Base-by-base conservation (phyloP, 1,140 invertebrate genomes). In the Drosophila ananassae region DNA sequence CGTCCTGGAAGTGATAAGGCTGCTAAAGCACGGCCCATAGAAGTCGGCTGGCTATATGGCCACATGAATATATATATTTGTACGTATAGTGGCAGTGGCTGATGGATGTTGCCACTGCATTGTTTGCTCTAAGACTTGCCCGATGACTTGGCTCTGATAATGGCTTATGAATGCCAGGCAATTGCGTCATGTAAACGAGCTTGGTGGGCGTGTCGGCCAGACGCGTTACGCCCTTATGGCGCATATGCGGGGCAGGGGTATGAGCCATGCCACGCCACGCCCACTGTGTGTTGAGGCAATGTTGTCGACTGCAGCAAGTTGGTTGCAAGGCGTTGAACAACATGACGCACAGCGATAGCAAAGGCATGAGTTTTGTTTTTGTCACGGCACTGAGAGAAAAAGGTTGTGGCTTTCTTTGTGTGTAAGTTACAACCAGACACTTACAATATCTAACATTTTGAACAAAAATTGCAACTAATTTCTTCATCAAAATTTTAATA, bases 121-220 rank as follows among this genome's bases (percentile, higher is more conserved):
- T 87, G 83, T 87, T 87, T 87, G 83, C 77, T 83, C 73, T 89
- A 79, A 89, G 83, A 77, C 79, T 47, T 73, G 72, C 41, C 41
- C 74, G 82, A 89, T 87, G 83, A 80, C 82, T 89, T 87, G 75
- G 68, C 82, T 50, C 64, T 71, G 83, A 89, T 89, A 87, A 89
- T 75, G 66, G 75, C 83, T 83, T 83, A 79, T 87, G 83, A 83
- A 87, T 89, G 82, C 82, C 77, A 59, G 75, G 79, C 79, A 79
- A 74, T 87, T 87, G 75, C 63, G 41, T 78, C 64, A 87, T 87
- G 82, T 87, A 87, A 89, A 89, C 74, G 74, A 79, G 66, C 39
- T 12, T 37, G 13, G 30, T 52, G 71, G 73, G 69, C 67, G 68
- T 80, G 50, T 25, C 30, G 48, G 34, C 52, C 39, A 76, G 80